These are phyloP conservation scores for Diarsia mendica DNA, from an alignment of 2,888 invertebrate species.

Conservation along the genomic window DNA sequence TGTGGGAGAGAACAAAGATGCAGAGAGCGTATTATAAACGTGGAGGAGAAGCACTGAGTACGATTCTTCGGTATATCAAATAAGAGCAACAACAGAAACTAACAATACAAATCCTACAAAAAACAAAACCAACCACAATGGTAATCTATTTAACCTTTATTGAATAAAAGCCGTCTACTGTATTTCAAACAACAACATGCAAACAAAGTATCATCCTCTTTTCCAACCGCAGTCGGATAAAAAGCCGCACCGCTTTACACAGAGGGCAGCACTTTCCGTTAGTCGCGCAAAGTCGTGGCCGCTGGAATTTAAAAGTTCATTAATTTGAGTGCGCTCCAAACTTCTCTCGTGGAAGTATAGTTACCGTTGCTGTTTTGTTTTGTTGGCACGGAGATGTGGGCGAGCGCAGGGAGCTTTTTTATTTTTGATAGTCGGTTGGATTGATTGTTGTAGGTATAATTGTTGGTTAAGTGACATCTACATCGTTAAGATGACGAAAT, in stretches of 20 bases:
- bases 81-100: too few relatives aligned
- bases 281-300: conserved; percentile 20
- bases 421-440: background rate
- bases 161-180: background rate
- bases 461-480: background rate
- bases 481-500: too few relatives aligned
- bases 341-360: conserved; percentile 13
- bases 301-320: conserved; percentile 54
- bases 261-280: conserved; percentile 35
- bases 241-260: conserved; percentile 19
- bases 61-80: too few relatives aligned
- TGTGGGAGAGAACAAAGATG: too few relatives aligned
- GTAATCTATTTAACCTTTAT: background rate
- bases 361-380: conserved; percentile 14
- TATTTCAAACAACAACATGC: background rate
- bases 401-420: background rate
- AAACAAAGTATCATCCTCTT: conserved; percentile 11
- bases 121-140: background rate
- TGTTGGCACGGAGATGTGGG: background rate
- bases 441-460: background rate
- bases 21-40: too few relatives aligned
- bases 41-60: too few relatives aligned
- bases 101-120: background rate
- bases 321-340: conserved; percentile 53
- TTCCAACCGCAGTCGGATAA: conserved; percentile 21